A percentile compares a stretch with the other conserved stretches of the same genome.
phyloP scores from a whole-genome alignment of 2,797 vertebrate genomes.

The Carapus acus region DNA sequence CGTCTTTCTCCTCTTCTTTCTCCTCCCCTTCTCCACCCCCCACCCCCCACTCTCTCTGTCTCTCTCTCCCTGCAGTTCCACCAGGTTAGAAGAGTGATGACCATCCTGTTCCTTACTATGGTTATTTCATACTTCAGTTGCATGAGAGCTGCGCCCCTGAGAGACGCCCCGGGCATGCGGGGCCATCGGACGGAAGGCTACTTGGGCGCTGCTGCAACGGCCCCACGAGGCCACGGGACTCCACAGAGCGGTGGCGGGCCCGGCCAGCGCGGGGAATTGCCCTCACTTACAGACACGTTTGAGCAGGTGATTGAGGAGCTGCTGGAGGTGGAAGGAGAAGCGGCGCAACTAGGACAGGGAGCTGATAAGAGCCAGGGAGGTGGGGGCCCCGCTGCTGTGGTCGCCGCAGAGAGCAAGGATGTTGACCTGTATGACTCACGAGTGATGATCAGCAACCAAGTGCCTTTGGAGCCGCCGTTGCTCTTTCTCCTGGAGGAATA shows the following conservation, averaged over 20 bases:
- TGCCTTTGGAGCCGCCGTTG: conserved; percentile 99
- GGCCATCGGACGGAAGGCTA: conserved; percentile 94
- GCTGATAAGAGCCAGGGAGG: conserved; percentile 80
- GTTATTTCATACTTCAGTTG: conserved; percentile 99
- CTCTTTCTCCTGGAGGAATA: conserved; percentile 99
- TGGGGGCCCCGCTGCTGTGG: conserved; percentile 61
- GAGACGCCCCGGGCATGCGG: conserved; percentile 87
- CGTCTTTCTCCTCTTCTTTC: conserved; percentile 28
- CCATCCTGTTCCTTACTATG: conserved; percentile 99
- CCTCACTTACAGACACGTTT: conserved; percentile 91
- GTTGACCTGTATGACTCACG: conserved; percentile 93
- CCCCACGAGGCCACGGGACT: conserved; percentile 85
- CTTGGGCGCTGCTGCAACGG: conserved; percentile 82
- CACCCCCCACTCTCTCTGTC: conserved; percentile 25
- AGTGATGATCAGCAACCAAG: conserved; percentile 99
- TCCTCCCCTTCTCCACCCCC: conserved; percentile 8
- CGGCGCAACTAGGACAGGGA: conserved; percentile 74
- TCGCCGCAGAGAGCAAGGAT: conserved; percentile 84
- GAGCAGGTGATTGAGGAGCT: conserved; percentile 99
- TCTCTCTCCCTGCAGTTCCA: conserved; percentile 82
- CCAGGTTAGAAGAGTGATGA: conserved; percentile 99
- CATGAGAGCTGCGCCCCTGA: conserved; percentile 99
- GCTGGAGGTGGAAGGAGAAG: conserved; percentile 84
- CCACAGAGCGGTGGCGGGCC: conserved; percentile 83
- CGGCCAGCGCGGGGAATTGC: conserved; percentile 75